phyloP scores from a whole-genome alignment of 2,113 vertebrate species.

The Tragelaphus scriptus region DNA sequence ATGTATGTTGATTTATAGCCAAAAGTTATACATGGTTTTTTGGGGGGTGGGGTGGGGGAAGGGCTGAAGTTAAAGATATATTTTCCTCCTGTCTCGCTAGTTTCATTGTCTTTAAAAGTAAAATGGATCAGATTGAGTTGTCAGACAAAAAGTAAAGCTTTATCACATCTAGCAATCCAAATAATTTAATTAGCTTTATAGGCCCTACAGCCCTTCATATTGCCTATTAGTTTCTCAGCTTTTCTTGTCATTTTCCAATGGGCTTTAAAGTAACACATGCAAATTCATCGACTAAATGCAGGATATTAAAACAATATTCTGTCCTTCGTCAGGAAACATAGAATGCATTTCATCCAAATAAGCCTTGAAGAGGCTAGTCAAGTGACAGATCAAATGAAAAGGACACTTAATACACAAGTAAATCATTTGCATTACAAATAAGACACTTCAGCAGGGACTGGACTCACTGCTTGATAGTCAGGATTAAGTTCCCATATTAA shows the following conservation, averaged over 20 bases:
- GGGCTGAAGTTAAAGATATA: background rate
- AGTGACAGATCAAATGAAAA: slow-evolving; percentile 62
- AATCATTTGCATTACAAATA: slow-evolving; percentile 83
- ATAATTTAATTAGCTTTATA: slow-evolving; percentile 8
- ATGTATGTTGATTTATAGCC: background rate
- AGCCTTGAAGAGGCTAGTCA: slow-evolving; percentile 37
- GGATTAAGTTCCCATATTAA: slow-evolving; percentile 79
- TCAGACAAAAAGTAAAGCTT: background rate
- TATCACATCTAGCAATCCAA: background rate
- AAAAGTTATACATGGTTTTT: background rate
- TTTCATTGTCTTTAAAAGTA: background rate
- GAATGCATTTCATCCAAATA: slow-evolving; percentile 54
- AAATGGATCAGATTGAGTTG: background rate
- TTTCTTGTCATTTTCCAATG: background rate
- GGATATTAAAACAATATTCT: slow-evolving; percentile 46
- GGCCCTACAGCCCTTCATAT: background rate
- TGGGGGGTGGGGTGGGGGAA: rapidly evolving
- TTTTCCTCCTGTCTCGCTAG: background rate
- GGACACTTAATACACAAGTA: slow-evolving; percentile 77
- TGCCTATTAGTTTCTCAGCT: slow-evolving; percentile 8
- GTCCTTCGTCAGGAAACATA: slow-evolving; percentile 24
- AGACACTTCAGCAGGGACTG: slow-evolving; percentile 76
- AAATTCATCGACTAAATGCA: background rate
- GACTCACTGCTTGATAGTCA: slow-evolving; percentile 45
- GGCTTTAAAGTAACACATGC: background rate